Conservation (phyloP, 23 tunicate genomes). For the Phallusia fumigata region DNA sequence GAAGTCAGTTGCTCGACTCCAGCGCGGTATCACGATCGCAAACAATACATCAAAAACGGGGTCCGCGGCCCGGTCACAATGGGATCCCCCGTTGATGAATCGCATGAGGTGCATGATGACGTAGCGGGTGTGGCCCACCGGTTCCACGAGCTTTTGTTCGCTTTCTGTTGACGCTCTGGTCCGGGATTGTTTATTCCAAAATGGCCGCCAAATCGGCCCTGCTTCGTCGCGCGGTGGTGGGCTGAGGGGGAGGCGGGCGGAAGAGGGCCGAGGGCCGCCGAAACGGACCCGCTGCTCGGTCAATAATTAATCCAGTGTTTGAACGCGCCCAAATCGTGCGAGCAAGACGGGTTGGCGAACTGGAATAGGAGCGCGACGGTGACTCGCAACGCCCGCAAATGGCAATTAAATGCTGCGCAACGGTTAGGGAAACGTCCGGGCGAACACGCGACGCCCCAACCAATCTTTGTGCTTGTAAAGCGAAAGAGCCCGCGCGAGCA, state of each 20-base stretch:
- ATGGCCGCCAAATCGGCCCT: not conserved
- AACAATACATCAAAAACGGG: conserved; percentile 3
- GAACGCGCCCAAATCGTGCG: not conserved
- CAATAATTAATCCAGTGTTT: not conserved
- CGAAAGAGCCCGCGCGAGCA: conserved; percentile 2
- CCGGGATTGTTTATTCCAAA: conserved; percentile 5
- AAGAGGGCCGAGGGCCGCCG: not conserved
- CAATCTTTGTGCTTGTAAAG: not conserved
- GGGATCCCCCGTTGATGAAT: conserved; percentile 2
- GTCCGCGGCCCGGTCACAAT: conserved; percentile 1
- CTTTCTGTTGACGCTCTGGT: not conserved
- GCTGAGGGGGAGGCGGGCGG: not conserved
- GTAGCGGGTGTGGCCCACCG: not conserved
- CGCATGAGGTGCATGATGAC: conserved; percentile 8
- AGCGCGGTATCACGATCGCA: not conserved
- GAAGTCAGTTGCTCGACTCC: too few species aligned
- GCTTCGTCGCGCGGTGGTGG: not conserved
- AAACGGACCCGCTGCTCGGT: not conserved
- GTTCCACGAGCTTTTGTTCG: not conserved
- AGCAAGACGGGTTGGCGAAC: too few species aligned
- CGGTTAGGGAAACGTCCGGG: conserved; percentile 9
- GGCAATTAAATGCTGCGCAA: not conserved
- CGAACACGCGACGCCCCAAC: not conserved
- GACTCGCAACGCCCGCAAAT: not conserved
- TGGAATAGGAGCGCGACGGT: too few species aligned